Base-by-base conservation (phyloP, 2,113 vertebrate species). In the Plectropomus leopardus region DNA sequence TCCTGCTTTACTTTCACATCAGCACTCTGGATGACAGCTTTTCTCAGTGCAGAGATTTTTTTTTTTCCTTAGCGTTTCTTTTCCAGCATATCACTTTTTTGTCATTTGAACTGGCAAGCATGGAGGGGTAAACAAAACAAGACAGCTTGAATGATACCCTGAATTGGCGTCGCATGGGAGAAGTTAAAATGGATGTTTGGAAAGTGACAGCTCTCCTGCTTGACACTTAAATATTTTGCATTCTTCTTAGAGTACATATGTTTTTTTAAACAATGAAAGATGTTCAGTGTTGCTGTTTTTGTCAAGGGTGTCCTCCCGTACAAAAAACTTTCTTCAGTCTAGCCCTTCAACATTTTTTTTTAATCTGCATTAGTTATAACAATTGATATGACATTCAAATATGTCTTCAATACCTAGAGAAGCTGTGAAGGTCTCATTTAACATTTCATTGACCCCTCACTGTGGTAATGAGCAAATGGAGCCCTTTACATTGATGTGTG, bases 71-170 rank as follows among this genome's bases (percentile, higher is more conserved):
- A n/a, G 45, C 19, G 36, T 68, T 72, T 11, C 14, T 65, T 64
- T 64, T 68, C 60, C 58, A 54, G 55, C 61, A 14, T 71, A 68
- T 80, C 64, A 76, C 64, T 84, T 70, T 55, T 83, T 86, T 89
- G 78, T 88, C 71, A 80, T 84, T 67, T 73, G 36, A 78, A 72
- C 81, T 75, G 77, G 71, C 65, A 83, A 54, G 68, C 42, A 75
- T 65, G 67, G 71, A 45, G 81, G 24, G 71, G 83, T 87, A 83
- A 92, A 88, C 70, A 85, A 81, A 83, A 83, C 58, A 36, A 65
- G 53, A 82, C 74, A 86, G 60, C 77, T 47, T 54, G 71, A 83
- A 80, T 82, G 76, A 83, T 74, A 69, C 57, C 30, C 47, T 40
- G 69, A 78, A 78, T 71, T 78, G 50, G 40, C 11, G 48, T 69